phyloP scores from a whole-genome alignment of 2,888 invertebrate genomes.

The Oscheius onirici region DNA sequence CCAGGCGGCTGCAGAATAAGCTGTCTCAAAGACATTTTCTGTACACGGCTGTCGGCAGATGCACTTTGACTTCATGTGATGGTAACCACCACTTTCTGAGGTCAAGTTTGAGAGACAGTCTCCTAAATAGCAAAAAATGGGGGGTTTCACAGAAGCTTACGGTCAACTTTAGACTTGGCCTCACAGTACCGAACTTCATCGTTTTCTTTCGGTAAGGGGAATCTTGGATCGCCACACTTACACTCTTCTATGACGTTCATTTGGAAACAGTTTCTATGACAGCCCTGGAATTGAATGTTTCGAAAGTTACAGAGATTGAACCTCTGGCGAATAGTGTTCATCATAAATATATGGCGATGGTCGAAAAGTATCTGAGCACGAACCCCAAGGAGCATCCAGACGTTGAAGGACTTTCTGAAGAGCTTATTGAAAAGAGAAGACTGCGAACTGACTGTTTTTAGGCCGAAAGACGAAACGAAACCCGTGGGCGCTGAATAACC shows the following conservation, averaged over 20 bases:
- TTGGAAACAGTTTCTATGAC: conserved; percentile 71
- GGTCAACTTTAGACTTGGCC: conserved; percentile 55
- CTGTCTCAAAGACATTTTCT: conserved; percentile 70
- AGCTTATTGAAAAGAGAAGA: conserved; percentile 4
- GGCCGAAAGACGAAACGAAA: conserved; percentile 71
- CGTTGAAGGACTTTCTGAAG: conserved; percentile 69
- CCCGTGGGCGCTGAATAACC: conserved; percentile 71
- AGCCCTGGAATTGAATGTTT: conserved; percentile 56
- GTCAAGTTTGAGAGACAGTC: conserved; percentile 65
- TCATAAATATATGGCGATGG: conserved; percentile 70
- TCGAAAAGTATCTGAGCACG: conserved; percentile 68
- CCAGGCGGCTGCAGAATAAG: conserved; percentile 71
- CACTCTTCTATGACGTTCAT: conserved; percentile 61
- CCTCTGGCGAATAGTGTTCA: conserved; percentile 71
- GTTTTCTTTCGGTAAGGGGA: conserved; percentile 61
- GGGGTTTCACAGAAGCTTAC: conserved; percentile 28
- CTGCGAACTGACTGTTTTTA: conserved; percentile 65
- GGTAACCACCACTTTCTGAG: conserved; percentile 64
- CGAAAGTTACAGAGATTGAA: conserved; percentile 28
- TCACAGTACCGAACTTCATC: conserved; percentile 61
- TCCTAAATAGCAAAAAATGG: conserved; percentile 38
- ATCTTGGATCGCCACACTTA: conserved; percentile 71
- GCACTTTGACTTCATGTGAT: conserved; percentile 64
- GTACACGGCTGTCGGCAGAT: conserved; percentile 61
- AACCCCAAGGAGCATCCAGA: conserved; percentile 68